These are phyloP conservation scores for Anguilla japonica DNA, from an alignment of 2,113 vertebrate species.

Conservation along the genomic window DNA sequence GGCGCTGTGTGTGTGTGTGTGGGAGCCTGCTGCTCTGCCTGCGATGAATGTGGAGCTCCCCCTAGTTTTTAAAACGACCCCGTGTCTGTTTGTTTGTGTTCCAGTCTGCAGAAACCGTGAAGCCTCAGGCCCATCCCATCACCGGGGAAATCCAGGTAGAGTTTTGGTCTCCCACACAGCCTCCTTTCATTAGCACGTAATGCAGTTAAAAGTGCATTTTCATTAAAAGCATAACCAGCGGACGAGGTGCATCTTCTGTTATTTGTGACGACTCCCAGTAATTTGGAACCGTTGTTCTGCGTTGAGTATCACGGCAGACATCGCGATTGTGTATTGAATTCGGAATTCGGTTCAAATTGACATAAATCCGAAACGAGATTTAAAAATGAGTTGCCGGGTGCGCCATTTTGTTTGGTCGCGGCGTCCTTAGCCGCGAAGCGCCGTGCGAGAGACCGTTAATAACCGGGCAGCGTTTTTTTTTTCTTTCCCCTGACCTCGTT, in stretches of 20 bases:
- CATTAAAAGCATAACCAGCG: no score
- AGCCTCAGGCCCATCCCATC: slow-evolving; percentile 80
- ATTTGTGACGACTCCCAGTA: background rate
- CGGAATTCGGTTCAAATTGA: background rate
- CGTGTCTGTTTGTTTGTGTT: slow-evolving; percentile 29
- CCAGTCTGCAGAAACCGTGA: slow-evolving; percentile 80
- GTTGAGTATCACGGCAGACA: background rate
- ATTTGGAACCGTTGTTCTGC: background rate
- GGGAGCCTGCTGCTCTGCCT: background rate
- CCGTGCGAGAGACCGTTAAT: background rate
- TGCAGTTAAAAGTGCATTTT: no score
- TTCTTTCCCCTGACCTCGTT: background rate
- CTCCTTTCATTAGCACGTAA: background rate
- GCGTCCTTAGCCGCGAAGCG: background rate
- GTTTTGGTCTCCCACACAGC: background rate
- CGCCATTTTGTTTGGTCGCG: background rate
- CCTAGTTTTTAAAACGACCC: no score
- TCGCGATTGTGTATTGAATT: background rate
- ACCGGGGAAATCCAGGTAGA: slow-evolving; percentile 96
- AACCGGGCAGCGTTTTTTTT: background rate
- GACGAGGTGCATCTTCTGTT: background rate
- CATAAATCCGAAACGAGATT: background rate
- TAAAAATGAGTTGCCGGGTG: background rate
- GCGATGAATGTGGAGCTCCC: no score
- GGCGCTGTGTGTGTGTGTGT: background rate